phyloP scores from a whole-genome alignment of 1,140 invertebrate genomes.

The Sminthurides bifidus region DNA sequence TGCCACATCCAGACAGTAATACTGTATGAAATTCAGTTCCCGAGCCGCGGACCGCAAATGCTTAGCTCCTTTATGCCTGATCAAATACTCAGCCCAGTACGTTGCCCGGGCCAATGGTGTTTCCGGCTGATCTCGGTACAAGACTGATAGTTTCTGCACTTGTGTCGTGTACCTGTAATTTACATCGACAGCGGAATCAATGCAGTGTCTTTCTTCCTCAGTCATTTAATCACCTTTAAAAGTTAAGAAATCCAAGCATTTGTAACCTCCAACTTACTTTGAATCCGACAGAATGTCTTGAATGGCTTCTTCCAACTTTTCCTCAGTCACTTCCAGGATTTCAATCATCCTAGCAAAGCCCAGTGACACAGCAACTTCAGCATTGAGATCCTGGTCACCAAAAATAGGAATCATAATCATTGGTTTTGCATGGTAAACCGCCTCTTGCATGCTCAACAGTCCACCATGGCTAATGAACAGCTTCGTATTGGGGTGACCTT shows the following conservation, averaged over 20 bases:
- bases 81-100: slow-evolving; percentile 57
- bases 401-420: slow-evolving; percentile 48
- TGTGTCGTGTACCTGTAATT: slow-evolving; percentile 39
- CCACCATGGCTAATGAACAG: slow-evolving; percentile 49
- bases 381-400: slow-evolving; percentile 45
- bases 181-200: slow-evolving; percentile 37
- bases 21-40: slow-evolving; percentile 42
- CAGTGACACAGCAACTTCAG: background rate
- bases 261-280: slow-evolving; percentile 23
- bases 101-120: slow-evolving; percentile 51
- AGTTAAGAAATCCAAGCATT: slow-evolving; percentile 33
- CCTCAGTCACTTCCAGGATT: slow-evolving; percentile 15
- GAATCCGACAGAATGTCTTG: background rate
- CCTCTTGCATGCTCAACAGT: slow-evolving; percentile 41
- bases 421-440: slow-evolving; percentile 41
- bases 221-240: slow-evolving; percentile 27
- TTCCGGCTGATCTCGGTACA: slow-evolving; percentile 49
- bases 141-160: slow-evolving; percentile 41
- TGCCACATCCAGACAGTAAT: slow-evolving; percentile 42
- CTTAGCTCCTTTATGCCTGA: slow-evolving; percentile 45
- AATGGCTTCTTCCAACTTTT: slow-evolving; percentile 22
- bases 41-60: slow-evolving; percentile 40
- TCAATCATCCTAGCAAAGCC: slow-evolving; percentile 12
- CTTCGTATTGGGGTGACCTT: slow-evolving; percentile 36
- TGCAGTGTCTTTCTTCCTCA: too few relatives aligned